A percentile compares a stretch with the other conserved stretches of the same genome.
Evolutionary conservation across 2,113 vertebrate species (phyloP).

Genomic region (Thalassoma bifasciatum): DNA sequence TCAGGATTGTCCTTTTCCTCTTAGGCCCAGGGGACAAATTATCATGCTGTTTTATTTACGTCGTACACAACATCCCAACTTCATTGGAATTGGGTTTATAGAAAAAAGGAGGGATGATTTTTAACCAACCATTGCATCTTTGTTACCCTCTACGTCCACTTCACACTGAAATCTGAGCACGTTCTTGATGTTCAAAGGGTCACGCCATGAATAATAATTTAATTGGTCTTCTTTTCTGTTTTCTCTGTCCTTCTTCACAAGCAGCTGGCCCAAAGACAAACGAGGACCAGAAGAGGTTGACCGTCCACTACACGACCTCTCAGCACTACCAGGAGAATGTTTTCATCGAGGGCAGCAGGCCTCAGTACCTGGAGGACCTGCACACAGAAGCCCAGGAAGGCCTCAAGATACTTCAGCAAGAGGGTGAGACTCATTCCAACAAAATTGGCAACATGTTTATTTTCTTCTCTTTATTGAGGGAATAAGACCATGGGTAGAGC

Average conservation of each 20-base stretch:
- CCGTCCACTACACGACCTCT: constrained; percentile 82
- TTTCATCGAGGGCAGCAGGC: constrained; percentile 91
- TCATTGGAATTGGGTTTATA: too few relatives aligned
- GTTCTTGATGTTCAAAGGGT: neutral
- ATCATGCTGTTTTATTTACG: too few relatives aligned
- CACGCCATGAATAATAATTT: neutral
- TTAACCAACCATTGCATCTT: too few relatives aligned
- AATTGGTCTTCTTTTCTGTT: neutral
- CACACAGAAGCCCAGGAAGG: constrained; percentile 94
- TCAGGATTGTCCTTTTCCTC: too few relatives aligned
- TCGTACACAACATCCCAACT: too few relatives aligned
- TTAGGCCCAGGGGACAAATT: too few relatives aligned
- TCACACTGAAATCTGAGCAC: neutral
- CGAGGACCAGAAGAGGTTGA: constrained; percentile 84
- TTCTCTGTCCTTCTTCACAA: neutral
- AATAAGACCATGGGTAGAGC: too few relatives aligned
- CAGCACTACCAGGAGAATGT: constrained; percentile 91
- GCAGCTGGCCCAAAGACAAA: constrained; percentile 82
- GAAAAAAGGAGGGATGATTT: too few relatives aligned
- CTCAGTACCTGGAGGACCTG: constrained; percentile 92
- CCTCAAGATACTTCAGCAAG: constrained; percentile 91
- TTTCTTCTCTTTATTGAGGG: too few relatives aligned
- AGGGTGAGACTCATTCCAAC: constrained; percentile 80
- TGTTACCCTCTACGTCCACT: too few relatives aligned
- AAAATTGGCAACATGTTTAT: neutral